Evolutionary conservation across 1,140 invertebrate species (phyloP).

Genomic region (Kradibia gibbosae): DNA sequence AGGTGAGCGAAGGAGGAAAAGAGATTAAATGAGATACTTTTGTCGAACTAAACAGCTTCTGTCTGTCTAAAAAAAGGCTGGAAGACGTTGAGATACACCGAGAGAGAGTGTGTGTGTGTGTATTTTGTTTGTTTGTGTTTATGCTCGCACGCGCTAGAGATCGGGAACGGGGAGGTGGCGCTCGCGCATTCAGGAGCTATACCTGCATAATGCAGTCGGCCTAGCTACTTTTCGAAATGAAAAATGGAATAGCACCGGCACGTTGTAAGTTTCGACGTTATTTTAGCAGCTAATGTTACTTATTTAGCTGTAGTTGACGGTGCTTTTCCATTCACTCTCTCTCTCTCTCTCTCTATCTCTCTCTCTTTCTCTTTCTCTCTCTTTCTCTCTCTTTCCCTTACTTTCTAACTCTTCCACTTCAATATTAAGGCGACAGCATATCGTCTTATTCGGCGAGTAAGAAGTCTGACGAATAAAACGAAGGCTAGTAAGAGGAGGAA

Average conservation of each 20-base stretch:
- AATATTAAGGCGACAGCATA: not conserved
- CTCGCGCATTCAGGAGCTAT: slow-evolving; percentile 28
- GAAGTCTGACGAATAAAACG: slow-evolving; percentile 40
- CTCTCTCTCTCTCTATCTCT: not conserved
- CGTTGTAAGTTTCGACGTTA: slow-evolving; percentile 47
- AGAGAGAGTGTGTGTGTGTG: not conserved
- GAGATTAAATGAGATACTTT: slow-evolving; percentile 23
- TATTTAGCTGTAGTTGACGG: slow-evolving; percentile 60
- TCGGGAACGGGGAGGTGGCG: not conserved
- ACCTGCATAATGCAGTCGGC: slow-evolving; percentile 61
- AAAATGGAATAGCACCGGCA: slow-evolving; percentile 59
- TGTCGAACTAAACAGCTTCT: slow-evolving; percentile 15
- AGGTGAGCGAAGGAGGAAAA: not conserved
- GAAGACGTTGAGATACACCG: not conserved
- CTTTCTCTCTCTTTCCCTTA: not conserved
- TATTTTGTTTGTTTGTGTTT: too few species aligned
- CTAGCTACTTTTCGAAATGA: slow-evolving; percentile 60
- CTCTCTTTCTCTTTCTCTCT: not conserved
- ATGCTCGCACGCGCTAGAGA: too few species aligned
- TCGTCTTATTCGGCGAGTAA: slow-evolving; percentile 4
- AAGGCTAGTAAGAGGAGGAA: not conserved
- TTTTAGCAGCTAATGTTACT: slow-evolving; percentile 55
- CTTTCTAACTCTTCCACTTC: slow-evolving; percentile 3
- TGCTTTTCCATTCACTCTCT: slow-evolving; percentile 10
- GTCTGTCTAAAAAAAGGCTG: slow-evolving; percentile 1